Evolutionary conservation across 1,140 invertebrate species (phyloP).

Genomic region (Polypedilum pembai): DNA sequence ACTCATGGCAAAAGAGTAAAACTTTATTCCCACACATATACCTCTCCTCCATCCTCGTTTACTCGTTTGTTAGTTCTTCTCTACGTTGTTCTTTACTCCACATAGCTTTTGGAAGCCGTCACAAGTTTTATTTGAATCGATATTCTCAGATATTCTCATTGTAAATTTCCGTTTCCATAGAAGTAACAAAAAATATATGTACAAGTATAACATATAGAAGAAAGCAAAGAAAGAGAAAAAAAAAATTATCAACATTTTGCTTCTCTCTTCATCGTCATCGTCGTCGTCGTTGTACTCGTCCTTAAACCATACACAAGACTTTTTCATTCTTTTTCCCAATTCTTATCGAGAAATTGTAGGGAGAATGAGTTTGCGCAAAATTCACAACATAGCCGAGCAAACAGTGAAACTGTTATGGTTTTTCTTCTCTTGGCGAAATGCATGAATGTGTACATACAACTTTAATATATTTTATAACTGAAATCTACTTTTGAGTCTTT

Average conservation of each 20-base stretch:
- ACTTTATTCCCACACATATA: slow-evolving; percentile 14
- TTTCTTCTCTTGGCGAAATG: neutral
- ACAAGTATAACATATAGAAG: neutral
- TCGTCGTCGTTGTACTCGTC: neutral
- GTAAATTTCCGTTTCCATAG: slow-evolving; percentile 28
- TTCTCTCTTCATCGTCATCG: slow-evolving; percentile 15
- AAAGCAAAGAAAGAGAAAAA: neutral
- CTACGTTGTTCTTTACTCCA: neutral
- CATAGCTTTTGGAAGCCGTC: neutral
- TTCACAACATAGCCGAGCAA: neutral
- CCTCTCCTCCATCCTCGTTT: neutral
- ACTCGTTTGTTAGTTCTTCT: neutral
- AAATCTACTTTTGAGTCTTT: slow-evolving; percentile 11
- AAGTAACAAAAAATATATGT: slow-evolving; percentile 1
- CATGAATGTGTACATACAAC: neutral
- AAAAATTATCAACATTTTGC: slow-evolving; percentile 26
- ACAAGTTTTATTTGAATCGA: slow-evolving; percentile 26
- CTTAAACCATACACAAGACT: neutral
- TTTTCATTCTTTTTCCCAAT: neutral
- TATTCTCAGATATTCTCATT: slow-evolving; percentile 28
- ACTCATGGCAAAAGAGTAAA: neutral
- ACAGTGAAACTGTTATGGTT: neutral
- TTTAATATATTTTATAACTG: neutral
- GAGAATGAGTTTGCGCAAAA: slow-evolving; percentile 26
- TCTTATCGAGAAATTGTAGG: slow-evolving; percentile 24